Percentiles rank a stretch among this genome's conserved stretches.
phyloP scores from a whole-genome alignment of 1,140 invertebrate species.

The Doryteuthis pealeii region DNA sequence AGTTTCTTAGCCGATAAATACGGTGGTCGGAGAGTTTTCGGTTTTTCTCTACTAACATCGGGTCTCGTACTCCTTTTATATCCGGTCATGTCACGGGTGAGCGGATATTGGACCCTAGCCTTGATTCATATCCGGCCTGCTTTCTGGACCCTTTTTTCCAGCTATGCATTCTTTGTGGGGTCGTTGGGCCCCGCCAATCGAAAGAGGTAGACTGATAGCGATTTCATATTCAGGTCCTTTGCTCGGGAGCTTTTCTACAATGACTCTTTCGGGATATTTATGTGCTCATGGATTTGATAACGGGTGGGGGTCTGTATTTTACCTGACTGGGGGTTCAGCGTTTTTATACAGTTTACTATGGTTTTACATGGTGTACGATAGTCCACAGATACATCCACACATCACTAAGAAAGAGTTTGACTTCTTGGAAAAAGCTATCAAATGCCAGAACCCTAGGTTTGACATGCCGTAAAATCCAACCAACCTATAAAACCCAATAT shows the following conservation, averaged over 20 bases:
- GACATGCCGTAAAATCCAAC: too few species aligned
- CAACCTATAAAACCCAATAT: too few species aligned
- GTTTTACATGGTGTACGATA: not conserved
- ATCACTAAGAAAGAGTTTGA: not conserved
- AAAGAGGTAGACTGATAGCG: not conserved
- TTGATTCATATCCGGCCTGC: constrained; percentile 9
- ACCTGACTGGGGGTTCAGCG: constrained; percentile 36
- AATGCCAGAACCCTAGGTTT: not conserved
- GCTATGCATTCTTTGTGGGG: not conserved
- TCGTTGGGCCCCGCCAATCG: not conserved
- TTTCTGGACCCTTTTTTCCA: constrained; percentile 15
- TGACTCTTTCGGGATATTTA: constrained; percentile 43
- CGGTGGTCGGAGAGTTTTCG: constrained; percentile 40
- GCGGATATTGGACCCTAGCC: constrained; percentile 14
- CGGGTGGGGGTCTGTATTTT: constrained; percentile 51
- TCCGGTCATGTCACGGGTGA: constrained; percentile 4
- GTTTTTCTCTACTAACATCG: constrained; percentile 13
- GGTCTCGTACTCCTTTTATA: constrained; percentile 8
- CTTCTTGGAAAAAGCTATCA: not conserved
- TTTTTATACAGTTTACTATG: not conserved
- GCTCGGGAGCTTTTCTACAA: constrained; percentile 35
- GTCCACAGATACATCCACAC: not conserved
- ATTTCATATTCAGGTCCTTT: constrained; percentile 20
- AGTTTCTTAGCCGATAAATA: constrained; percentile 68
- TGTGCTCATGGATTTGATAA: constrained; percentile 45